A percentile compares a stretch with the other conserved stretches of the same genome.
Evolutionary conservation across 2,113 vertebrate species (phyloP).

Genomic region (Ciconia stormi): DNA sequence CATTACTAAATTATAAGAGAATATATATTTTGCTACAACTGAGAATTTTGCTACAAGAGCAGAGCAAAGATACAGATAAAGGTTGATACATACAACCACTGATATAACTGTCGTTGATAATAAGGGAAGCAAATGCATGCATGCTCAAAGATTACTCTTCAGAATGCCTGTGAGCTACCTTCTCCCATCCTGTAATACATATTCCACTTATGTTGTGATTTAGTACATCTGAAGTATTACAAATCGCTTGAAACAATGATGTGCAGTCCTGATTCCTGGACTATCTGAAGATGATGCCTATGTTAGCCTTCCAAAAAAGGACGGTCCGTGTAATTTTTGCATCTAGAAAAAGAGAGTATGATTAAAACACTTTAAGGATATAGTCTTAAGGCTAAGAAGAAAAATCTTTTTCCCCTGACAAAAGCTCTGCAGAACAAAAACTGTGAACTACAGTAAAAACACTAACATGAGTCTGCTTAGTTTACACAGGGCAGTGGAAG

Average conservation of each 20-base stretch:
- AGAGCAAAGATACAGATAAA: background rate
- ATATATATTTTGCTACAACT: background rate
- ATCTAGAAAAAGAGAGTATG: background rate
- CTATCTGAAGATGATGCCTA: background rate
- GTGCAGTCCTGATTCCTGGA: background rate
- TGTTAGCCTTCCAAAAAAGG: background rate
- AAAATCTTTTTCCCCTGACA: background rate
- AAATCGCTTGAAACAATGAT: background rate
- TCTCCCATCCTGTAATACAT: background rate
- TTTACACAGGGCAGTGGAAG: background rate
- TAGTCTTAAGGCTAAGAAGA: background rate
- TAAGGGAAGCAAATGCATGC: background rate
- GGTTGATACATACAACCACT: no score
- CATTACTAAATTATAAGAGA: background rate
- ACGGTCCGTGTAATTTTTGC: background rate
- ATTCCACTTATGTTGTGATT: background rate
- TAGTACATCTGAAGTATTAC: background rate
- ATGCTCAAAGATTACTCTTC: background rate
- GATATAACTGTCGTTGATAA: background rate
- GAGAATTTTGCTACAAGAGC: background rate
- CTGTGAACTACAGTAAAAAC: background rate
- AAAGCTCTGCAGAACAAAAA: background rate
- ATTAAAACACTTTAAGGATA: background rate
- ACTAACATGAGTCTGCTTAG: fast-evolving
- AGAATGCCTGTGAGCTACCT: background rate